A percentile compares a stretch with the other conserved stretches of the same genome.
Evolutionary conservation across 2,888 invertebrate genomes (phyloP).

Genomic region (Taenaris catops): DNA sequence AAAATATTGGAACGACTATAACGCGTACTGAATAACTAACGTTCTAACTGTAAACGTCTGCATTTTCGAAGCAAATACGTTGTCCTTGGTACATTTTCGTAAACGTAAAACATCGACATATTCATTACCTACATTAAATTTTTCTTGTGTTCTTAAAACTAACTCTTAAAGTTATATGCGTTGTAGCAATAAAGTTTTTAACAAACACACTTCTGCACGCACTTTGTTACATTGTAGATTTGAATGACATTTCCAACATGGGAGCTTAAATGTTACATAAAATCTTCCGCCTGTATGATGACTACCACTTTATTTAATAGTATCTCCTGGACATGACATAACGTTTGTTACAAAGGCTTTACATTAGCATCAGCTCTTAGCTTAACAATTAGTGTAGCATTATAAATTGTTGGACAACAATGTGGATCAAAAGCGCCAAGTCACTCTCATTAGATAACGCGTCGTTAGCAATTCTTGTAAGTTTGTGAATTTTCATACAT

Average conservation of each 20-base stretch:
- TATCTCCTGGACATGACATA: constrained; percentile 33
- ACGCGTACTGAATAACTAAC: constrained; percentile 23
- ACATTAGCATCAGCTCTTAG: constrained; percentile 35
- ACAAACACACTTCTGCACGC: no score
- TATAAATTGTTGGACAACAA: constrained; percentile 37
- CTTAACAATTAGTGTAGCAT: constrained; percentile 42
- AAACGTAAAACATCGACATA: no score
- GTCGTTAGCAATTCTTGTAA: no score
- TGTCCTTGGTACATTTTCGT: no score
- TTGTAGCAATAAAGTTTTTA: no score
- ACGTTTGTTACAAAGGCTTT: constrained; percentile 33
- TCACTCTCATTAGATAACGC: constrained; percentile 36
- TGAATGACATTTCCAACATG: background rate
- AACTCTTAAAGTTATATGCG: no score
- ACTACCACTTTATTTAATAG: constrained; percentile 41
- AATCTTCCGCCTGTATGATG: constrained; percentile 24
- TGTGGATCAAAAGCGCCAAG: constrained; percentile 34
- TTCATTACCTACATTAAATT: no score
- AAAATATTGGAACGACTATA: constrained; percentile 21
- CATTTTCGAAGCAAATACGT: constrained; percentile 7
- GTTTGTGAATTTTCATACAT: no score
- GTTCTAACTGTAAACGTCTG: constrained; percentile 15
- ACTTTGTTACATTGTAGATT: no score
- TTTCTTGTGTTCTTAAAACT: no score
- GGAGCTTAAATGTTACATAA: no score